These are phyloP conservation scores for Prochilodus magdalenae DNA, from an alignment of 2,113 vertebrate species.

Conservation along the genomic window DNA sequence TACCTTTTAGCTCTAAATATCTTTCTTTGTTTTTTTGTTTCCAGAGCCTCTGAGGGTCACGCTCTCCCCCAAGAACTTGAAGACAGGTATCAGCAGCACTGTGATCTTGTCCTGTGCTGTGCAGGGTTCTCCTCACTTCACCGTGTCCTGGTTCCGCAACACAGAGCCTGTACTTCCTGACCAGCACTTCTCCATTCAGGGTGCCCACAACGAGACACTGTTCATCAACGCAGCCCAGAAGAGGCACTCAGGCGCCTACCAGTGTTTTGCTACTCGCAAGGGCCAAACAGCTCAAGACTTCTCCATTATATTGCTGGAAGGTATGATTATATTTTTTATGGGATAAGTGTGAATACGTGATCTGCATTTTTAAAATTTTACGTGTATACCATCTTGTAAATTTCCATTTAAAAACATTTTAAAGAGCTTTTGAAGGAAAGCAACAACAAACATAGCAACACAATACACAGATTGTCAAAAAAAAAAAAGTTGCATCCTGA, in stretches of 20 bases:
- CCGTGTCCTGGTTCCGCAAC: slow-evolving; percentile 95
- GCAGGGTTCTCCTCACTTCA: slow-evolving; percentile 92
- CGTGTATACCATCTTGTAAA: no score
- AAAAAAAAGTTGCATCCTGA: no score
- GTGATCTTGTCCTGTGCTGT: slow-evolving; percentile 96
- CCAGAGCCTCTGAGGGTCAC: slow-evolving; percentile 94
- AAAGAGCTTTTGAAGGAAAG: no score
- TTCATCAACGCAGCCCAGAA: slow-evolving; percentile 96
- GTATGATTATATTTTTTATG: slow-evolving; percentile 66
- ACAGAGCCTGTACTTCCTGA: slow-evolving; percentile 88
- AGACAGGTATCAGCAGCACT: slow-evolving; percentile 96
- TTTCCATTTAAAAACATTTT: no score
- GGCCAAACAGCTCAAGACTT: slow-evolving; percentile 95
- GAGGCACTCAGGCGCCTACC: slow-evolving; percentile 96
- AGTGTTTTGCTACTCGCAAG: slow-evolving; percentile 96
- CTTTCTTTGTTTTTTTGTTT: no score
- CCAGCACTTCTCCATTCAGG: slow-evolving; percentile 95
- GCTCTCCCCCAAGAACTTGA: slow-evolving; percentile 97
- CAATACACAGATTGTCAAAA: no score
- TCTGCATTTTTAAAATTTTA: no score
- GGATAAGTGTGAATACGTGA: neutral
- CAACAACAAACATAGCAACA: no score
- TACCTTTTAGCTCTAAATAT: no score
- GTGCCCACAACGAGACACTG: slow-evolving; percentile 93
- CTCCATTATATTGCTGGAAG: slow-evolving; percentile 93